Evolutionary conservation across 2,888 invertebrate genomes (phyloP), one percentile per base, ranked within the genome.

Genomic region (Mesodorylaimus sp.): DNA sequence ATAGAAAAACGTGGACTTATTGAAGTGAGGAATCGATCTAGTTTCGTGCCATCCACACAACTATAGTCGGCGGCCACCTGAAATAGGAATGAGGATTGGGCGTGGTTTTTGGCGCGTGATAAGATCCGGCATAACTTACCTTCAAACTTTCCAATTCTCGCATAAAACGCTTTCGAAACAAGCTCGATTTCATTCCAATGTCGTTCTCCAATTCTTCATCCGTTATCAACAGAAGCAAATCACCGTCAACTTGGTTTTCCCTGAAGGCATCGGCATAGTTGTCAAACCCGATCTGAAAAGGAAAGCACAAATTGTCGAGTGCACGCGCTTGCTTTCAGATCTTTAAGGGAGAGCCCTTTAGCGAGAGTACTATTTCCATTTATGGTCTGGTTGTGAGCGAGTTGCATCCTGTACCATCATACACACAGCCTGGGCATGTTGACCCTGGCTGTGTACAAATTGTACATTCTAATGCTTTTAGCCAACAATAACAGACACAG

Each of bases 211-310:
- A 76, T 73, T 91, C 89, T 49, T 83, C 81, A 68, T 91, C 93
- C 10, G 81, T 83, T 55, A 97, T 73, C 68, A 87, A 85, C 51
- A 97, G 72, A 55, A 97, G 72, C 47, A 97, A 74, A 73, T 97
- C 97, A 5, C 95, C 95, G 68, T 97, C 97, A 28, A 97, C 93
- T 68, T 85, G 77, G 63, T 89, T 87, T 50, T 83, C 82, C 42
- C 79, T 77, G 66, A 97, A 95, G 66, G 81, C 81, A 1, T 72
- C 74, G 2, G 82, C 79, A 60, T 81, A 87, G 62, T 83, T 80
- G 19, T 77, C 76, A 67, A 93, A 95, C 0, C 91, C 91, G 61
- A 91, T 89, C 73, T 75, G 60, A 19, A 60, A 58, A 48, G 32
- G 32, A 10, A 16, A 32, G 10, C 10, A 13, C 32, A 32, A 32